Percentiles rank a stretch among this genome's conserved stretches.
Conservation (phyloP, 2,888 invertebrate genomes). For the Caenorhabditis imperialis region DNA sequence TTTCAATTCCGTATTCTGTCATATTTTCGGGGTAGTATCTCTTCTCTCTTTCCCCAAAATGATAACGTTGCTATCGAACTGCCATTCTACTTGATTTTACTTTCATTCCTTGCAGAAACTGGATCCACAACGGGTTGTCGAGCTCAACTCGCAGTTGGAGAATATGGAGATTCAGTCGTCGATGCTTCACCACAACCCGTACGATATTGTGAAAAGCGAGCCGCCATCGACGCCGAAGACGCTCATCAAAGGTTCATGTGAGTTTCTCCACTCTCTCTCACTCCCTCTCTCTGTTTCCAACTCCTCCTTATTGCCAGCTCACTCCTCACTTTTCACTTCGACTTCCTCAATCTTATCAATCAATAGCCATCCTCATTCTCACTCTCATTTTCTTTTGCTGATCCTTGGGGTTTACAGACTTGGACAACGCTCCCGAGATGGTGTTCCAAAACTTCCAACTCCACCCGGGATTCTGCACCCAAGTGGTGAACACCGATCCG, state of each 20-base stretch:
- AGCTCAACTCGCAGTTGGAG: too few species aligned
- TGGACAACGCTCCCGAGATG: conserved; percentile 56
- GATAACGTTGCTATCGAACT: too few species aligned
- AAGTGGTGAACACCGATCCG: conserved; percentile 36
- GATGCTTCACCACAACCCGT: conserved; percentile 65
- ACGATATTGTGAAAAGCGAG: conserved; percentile 66
- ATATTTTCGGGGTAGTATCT: too few species aligned
- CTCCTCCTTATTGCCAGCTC: too few species aligned
- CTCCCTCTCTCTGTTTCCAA: too few species aligned
- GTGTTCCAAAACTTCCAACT: conserved; percentile 57
- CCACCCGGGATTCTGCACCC: conserved; percentile 51
- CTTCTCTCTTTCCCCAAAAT: too few species aligned
- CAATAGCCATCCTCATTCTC: conserved; percentile 16
- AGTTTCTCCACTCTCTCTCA: conserved; percentile 20
- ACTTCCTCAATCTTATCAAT: conserved; percentile 2
- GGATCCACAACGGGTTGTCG: too few species aligned
- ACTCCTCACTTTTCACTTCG: conserved; percentile 3
- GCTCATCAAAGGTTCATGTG: conserved; percentile 58
- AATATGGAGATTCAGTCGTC: conserved; percentile 58
- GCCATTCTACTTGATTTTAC: too few species aligned
- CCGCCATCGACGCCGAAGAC: conserved; percentile 55
- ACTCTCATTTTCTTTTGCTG: conserved; percentile 1
- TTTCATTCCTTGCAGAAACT: too few species aligned
- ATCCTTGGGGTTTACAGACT: conserved; percentile 33
- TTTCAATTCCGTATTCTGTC: too few species aligned